Evolutionary conservation across 2,797 vertebrate species (phyloP).

Genomic region (Pachyuromys duprasi): DNA sequence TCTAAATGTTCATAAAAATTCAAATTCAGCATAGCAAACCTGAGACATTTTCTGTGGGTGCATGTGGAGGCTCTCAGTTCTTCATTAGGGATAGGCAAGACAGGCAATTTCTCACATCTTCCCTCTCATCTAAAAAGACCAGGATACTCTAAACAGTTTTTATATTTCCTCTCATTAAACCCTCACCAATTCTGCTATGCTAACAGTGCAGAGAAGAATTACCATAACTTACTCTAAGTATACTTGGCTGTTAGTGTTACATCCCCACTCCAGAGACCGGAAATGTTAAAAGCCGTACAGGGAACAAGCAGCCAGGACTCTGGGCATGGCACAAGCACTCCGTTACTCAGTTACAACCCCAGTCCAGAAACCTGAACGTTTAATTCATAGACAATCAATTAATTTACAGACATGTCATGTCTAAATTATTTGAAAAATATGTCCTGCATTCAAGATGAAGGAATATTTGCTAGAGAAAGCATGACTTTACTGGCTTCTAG

Average conservation of each 20-base stretch:
- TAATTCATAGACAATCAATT: not conserved
- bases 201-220: not conserved
- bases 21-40: not conserved
- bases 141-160: not conserved
- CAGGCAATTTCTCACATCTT: not conserved
- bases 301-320: not conserved
- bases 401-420: not conserved
- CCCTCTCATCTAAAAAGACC: not conserved
- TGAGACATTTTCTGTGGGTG: too few relatives aligned
- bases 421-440: not conserved
- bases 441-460: not conserved
- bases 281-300: not conserved
- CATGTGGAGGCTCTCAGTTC: not conserved
- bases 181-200: not conserved
- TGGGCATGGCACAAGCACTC: not conserved
- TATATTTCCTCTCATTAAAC: not conserved
- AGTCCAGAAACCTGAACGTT: not conserved
- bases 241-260: not conserved
- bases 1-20: not conserved
- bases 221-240: not conserved
- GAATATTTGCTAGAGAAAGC: not conserved
- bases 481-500: not conserved
- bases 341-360: not conserved
- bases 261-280: not conserved
- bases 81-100: not conserved